A percentile compares a stretch with the other conserved stretches of the same genome.
These are phyloP conservation scores for Urocynchramus pylzowi DNA, from an alignment of 2,113 vertebrate genomes.

Conservation along the genomic window DNA sequence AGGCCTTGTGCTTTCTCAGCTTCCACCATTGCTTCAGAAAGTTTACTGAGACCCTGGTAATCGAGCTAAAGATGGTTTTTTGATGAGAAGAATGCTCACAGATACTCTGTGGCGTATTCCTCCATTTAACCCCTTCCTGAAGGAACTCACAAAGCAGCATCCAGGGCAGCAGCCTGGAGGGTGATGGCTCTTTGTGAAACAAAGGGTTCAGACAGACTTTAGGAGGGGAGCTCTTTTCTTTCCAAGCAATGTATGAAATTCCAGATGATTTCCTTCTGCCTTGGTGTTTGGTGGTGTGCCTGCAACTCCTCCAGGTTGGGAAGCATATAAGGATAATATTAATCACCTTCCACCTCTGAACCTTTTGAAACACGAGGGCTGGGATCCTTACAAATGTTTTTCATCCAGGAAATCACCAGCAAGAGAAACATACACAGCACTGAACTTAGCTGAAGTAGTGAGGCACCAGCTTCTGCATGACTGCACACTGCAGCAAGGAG, in stretches of 20 bases:
- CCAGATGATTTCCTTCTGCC: neutral
- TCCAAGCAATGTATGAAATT: neutral
- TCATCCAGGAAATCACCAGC: neutral
- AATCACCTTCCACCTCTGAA: neutral
- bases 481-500: neutral
- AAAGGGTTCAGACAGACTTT: neutral
- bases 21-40: neutral
- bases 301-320: neutral
- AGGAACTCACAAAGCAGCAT: neutral
- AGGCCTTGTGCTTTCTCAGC: neutral
- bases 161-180: neutral
- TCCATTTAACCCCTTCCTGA: neutral
- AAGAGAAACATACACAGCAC: neutral
- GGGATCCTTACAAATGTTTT: neutral
- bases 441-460: neutral
- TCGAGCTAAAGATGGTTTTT: neutral
- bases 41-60: neutral
- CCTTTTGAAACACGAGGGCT: neutral
- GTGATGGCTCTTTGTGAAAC: neutral
- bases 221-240: neutral
- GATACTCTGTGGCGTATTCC: neutral
- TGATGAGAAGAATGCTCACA: neutral
- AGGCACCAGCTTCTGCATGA: neutral
- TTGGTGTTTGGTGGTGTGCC: neutral
- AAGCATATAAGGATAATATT: neutral